Percentiles rank a stretch among this genome's conserved stretches.
phyloP scores from a whole-genome alignment of 2,113 vertebrate species.

The Macquaria australasica region DNA sequence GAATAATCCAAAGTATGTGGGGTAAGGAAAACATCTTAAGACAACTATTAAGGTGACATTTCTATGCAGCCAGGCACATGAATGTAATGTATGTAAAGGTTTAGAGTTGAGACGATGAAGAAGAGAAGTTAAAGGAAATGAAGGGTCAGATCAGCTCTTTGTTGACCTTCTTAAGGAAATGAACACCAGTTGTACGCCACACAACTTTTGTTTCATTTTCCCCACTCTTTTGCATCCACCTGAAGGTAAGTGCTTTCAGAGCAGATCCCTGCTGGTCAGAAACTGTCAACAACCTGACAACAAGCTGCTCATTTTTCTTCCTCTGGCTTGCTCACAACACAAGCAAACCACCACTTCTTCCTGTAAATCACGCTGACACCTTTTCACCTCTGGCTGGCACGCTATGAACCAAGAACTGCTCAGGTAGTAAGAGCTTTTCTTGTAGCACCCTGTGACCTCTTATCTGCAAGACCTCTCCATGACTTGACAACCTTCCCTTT shows the following conservation, averaged over 20 bases:
- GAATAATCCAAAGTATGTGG: background rate
- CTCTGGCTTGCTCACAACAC: slow-evolving; percentile 2
- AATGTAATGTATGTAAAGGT: background rate
- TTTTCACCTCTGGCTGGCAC: slow-evolving; percentile 12
- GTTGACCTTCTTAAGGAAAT: background rate
- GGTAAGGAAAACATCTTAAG: background rate
- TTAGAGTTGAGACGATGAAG: background rate
- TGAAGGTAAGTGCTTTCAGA: slow-evolving; percentile 21
- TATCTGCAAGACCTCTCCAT: background rate
- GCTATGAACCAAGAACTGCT: background rate
- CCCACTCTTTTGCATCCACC: slow-evolving; percentile 13
- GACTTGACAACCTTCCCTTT: slow-evolving; percentile 78
- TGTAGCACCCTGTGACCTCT: background rate
- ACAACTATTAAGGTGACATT: no score
- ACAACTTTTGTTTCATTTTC: background rate
- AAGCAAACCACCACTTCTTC: background rate
- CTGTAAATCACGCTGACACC: background rate
- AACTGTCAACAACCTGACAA: background rate
- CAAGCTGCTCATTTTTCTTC: background rate
- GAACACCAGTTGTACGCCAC: no score
- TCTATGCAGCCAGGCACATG: background rate
- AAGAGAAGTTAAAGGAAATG: background rate
- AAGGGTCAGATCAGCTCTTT: background rate
- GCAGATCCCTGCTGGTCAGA: background rate
- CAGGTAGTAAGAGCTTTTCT: background rate